These are phyloP conservation scores for Myotis findleyi DNA, from an alignment of 2,797 vertebrate genomes.

Conservation along the genomic window DNA sequence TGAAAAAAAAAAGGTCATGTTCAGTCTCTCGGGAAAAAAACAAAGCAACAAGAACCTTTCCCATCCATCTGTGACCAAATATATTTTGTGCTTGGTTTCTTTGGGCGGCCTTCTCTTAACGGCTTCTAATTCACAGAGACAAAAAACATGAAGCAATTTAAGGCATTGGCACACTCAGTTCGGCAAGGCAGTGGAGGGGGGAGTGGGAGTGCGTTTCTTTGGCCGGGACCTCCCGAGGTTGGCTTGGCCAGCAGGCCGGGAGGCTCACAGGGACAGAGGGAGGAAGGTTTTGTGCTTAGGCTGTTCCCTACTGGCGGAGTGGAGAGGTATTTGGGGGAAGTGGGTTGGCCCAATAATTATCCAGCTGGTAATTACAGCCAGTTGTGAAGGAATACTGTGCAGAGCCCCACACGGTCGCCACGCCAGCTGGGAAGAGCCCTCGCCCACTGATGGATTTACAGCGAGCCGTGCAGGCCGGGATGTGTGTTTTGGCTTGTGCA, in stretches of 20 bases:
- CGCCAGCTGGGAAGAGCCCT: constrained; percentile 45
- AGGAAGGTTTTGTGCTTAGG: not conserved
- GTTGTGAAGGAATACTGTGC: not conserved
- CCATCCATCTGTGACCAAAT: constrained; percentile 43
- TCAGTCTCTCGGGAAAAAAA: not conserved
- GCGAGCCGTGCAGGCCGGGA: not conserved
- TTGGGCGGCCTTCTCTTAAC: constrained; percentile 34
- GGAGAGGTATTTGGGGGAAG: constrained; percentile 28
- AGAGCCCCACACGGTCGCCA: not conserved
- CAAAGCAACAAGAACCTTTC: not conserved
- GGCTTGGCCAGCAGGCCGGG: not conserved
- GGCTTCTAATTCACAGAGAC: constrained; percentile 68
- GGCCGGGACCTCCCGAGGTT: not conserved
- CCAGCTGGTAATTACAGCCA: constrained; percentile 66
- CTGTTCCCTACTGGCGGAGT: not conserved
- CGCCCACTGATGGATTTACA: constrained; percentile 39
- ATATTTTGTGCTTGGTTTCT: constrained; percentile 45
- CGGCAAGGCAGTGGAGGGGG: not conserved
- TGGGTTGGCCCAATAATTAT: constrained; percentile 53
- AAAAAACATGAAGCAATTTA: constrained; percentile 63
- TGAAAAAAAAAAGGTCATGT: not conserved
- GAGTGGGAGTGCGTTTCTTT: not conserved
- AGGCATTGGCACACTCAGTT: constrained; percentile 5
- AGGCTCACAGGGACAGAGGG: not conserved
- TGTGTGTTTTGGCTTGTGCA: constrained; percentile 47